Percentiles rank a stretch among this genome's conserved stretches.
phyloP scores from a whole-genome alignment of 2,888 invertebrate species.

The Sylvicola cinctus region DNA sequence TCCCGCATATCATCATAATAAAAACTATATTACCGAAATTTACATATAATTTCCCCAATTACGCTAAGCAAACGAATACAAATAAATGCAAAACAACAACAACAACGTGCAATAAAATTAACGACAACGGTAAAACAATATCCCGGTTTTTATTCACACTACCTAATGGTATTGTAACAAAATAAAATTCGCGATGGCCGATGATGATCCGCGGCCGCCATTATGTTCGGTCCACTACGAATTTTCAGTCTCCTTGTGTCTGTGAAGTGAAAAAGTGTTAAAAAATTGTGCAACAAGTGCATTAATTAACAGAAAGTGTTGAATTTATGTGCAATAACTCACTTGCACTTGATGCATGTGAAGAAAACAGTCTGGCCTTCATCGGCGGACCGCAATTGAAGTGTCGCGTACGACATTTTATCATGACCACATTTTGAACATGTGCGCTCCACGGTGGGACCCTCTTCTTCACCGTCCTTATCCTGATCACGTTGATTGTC shows the following conservation, averaged over 20 bases:
- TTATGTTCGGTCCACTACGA: too few species aligned
- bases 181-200: too few species aligned
- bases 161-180: too few species aligned
- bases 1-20: too few species aligned
- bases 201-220: too few species aligned
- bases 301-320: too few species aligned
- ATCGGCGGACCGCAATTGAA: constrained; percentile 91
- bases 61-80: too few species aligned
- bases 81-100: too few species aligned
- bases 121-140: neutral
- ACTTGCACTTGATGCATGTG: constrained; percentile 72
- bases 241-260: constrained; percentile 54
- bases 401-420: constrained; percentile 86
- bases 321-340: too few species aligned
- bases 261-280: constrained; percentile 22
- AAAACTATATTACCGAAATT: too few species aligned
- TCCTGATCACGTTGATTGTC: constrained; percentile 14
- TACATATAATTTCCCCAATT: too few species aligned
- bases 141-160: too few species aligned
- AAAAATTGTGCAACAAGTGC: neutral
- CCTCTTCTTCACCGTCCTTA: constrained; percentile 35
- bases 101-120: neutral
- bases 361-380: constrained; percentile 99
- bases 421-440: constrained; percentile 79
- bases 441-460: constrained; percentile 58